Evolutionary conservation across 2,888 invertebrate genomes (phyloP), one percentile per base, ranked within the genome.

Genomic region (Idaea straminata): DNA sequence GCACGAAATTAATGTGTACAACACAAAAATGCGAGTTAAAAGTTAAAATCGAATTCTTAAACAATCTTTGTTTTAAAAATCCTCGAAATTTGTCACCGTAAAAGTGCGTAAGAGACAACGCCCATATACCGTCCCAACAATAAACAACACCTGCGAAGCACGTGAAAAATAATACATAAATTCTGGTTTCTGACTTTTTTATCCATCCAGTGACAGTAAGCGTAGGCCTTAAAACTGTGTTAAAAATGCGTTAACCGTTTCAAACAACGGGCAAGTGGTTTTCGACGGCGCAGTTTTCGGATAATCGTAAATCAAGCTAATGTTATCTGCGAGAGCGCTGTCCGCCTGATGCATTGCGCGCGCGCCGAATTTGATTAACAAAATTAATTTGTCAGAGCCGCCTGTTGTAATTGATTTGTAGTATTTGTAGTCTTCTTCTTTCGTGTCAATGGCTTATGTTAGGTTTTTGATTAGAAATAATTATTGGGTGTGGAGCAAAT

Each of bases 331-430:
- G 77, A 73, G 79, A 73, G 79, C 82, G 83, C 89, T 89, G 91
- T 91, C 92, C 64, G 35, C 73, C 77, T 91, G 92, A 92, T 89
- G 81, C 86, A 92, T 91, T 83, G 92, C 89, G 83, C 78, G 73
- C 77, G 85, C 82, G 84, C 83, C 78, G 76, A 75, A 74, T 78
- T 86, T 88, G 90, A 91, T 92, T 91, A 89, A 90, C 86, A 77
- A 88, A 91, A 91, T 91, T 91, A 91, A 91, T 92, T 91, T 90
- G 90, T 91, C 86, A 85, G 82, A 78, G 72, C 77, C 77, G 77
- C 79, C 73, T 78, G 72, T 76, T 76, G 77, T 84, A 85, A 85
- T 86, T 83, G 82, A 86, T 84, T 83, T 82, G 78, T 83, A 81
- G 77, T 79, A 71, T 74, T 70, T 69, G 69, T 65, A 64, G 63